phyloP scores from a whole-genome alignment of 1,140 invertebrate genomes.

The Hormaphis cornu region DNA sequence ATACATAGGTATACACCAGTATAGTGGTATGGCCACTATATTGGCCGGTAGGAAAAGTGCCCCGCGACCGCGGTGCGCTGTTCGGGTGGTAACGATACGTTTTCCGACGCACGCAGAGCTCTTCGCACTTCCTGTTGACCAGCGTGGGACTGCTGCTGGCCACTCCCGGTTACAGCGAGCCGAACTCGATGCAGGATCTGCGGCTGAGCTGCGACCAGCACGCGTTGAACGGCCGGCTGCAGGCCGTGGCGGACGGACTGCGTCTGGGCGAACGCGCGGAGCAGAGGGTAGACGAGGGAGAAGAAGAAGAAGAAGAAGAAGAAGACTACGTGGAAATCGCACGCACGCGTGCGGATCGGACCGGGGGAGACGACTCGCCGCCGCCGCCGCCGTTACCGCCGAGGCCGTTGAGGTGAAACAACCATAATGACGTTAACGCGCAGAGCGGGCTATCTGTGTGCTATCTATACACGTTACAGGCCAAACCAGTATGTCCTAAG shows the following conservation, averaged over 20 bases:
- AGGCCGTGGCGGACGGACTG: background rate
- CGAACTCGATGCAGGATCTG: conserved; percentile 38
- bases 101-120: conserved; percentile 38
- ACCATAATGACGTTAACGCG: background rate
- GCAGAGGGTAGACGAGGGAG: conserved; percentile 11
- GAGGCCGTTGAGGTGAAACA: conserved; percentile 1
- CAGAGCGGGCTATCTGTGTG: no score
- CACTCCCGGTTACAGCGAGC: conserved; percentile 43
- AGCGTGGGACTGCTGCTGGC: conserved; percentile 42
- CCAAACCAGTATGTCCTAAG: no score
- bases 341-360: background rate
- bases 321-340: background rate
- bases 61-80: no score
- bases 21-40: no score
- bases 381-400: conserved; percentile 27
- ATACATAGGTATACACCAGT: no score
- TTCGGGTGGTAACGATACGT: background rate
- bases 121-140: conserved; percentile 41
- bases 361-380: background rate
- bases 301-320: conserved; percentile 3
- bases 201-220: conserved; percentile 41
- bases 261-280: background rate
- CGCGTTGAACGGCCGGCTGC: conserved; percentile 41
- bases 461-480: no score
- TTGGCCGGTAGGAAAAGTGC: no score